A percentile compares a stretch with the other conserved stretches of the same genome.
Conservation (phyloP, 2,797 vertebrate species). For the Momotus momota region DNA sequence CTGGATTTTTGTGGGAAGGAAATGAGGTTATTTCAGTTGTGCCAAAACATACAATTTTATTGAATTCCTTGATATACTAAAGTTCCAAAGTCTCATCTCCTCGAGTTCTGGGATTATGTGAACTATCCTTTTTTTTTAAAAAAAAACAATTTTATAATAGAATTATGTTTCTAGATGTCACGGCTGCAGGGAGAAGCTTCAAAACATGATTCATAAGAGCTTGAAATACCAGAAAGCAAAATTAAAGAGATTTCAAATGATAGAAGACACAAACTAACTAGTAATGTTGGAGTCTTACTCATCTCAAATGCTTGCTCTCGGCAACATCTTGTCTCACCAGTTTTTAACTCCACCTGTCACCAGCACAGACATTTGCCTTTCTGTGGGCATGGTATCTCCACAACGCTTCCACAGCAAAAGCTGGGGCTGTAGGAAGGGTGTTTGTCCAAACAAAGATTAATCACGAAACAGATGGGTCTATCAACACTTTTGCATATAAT, state of each 20-base stretch:
- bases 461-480: not conserved
- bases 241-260: not conserved
- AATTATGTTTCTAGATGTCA: constrained; percentile 22
- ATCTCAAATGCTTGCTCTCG: not conserved
- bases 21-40: not conserved
- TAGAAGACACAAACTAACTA: constrained; percentile 13
- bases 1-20: not conserved
- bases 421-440: not conserved
- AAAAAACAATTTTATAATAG: not conserved
- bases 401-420: not conserved
- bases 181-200: constrained; percentile 8
- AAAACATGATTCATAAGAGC: constrained; percentile 18
- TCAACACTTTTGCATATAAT: not conserved
- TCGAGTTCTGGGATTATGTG: not conserved
- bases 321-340: not conserved
- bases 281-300: not conserved
- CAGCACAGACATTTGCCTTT: not conserved
- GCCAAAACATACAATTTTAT: not conserved
- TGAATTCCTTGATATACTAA: not conserved
- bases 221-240: constrained; percentile 39
- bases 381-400: not conserved
- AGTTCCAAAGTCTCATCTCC: not conserved
- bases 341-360: not conserved
- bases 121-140: not conserved
- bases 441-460: not conserved